Evolutionary conservation across 1,140 invertebrate species (phyloP).

Genomic region (Zeugodacus cucurbitae): DNA sequence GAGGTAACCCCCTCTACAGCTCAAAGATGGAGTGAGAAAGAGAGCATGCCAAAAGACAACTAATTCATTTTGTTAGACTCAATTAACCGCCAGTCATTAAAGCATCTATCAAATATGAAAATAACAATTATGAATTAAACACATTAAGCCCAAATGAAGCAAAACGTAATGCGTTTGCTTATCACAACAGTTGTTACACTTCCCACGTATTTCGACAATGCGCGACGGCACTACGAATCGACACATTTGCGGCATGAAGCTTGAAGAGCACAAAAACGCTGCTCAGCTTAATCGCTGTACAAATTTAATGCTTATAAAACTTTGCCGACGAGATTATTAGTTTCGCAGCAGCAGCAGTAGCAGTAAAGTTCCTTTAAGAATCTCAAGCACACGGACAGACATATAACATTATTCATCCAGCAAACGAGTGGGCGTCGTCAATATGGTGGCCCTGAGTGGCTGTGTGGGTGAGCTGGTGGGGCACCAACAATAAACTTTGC

Average conservation of each 20-base stretch:
- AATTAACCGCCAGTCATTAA: not conserved
- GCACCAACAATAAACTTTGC: not conserved
- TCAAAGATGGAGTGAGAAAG: too few relatives aligned
- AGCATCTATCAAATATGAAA: not conserved
- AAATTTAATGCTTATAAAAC: constrained; percentile 17
- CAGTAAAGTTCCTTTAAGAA: not conserved
- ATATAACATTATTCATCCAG: not conserved
- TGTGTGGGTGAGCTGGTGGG: not conserved
- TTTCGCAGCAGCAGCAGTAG: not conserved
- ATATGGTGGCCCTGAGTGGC: not conserved
- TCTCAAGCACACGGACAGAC: not conserved
- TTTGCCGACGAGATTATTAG: constrained; percentile 25
- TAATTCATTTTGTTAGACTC: not conserved
- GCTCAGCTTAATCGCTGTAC: not conserved
- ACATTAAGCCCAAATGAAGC: not conserved
- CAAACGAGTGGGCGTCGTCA: not conserved
- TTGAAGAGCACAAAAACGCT: not conserved
- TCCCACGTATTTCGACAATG: not conserved
- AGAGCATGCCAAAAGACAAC: too few relatives aligned
- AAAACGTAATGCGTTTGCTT: not conserved
- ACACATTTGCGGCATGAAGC: not conserved
- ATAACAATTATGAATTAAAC: not conserved
- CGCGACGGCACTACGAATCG: not conserved
- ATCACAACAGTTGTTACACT: not conserved
- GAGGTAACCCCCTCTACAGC: too few relatives aligned